phyloP scores from a whole-genome alignment of 2,797 vertebrate species.

The Hippopotamyrus pictus region DNA sequence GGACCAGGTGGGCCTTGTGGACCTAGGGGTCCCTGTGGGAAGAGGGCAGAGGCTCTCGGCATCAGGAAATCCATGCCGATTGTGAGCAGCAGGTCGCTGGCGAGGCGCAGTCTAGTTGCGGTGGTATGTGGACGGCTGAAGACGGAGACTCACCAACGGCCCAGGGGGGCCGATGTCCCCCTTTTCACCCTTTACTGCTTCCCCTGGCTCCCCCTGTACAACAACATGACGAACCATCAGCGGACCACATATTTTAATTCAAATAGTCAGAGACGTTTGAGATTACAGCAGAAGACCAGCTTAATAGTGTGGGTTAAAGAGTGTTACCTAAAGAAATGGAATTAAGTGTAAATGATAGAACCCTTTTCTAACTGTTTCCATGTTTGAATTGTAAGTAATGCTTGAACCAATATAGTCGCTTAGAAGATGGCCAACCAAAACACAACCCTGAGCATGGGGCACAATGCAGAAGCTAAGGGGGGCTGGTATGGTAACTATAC shows the following conservation, averaged over 20 bases:
- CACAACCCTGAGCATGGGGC: background rate
- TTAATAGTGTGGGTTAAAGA: background rate
- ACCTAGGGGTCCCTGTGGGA: constrained; percentile 56
- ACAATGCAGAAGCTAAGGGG: background rate
- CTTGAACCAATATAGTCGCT: background rate
- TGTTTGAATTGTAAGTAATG: background rate
- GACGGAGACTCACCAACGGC: constrained; percentile 56
- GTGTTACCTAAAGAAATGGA: background rate
- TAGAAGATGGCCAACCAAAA: background rate
- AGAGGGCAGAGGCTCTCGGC: background rate
- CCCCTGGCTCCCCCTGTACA: constrained; percentile 53
- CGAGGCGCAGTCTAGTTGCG: background rate
- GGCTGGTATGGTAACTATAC: background rate
- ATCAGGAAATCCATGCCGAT: constrained; percentile 37
- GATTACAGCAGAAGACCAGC: background rate
- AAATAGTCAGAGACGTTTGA: background rate
- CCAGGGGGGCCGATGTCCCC: constrained; percentile 54
- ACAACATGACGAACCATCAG: background rate
- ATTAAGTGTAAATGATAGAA: background rate
- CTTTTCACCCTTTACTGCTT: constrained; percentile 68
- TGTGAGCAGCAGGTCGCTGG: background rate
- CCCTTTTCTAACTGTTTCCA: background rate
- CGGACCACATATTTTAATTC: background rate
- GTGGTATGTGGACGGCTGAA: background rate
- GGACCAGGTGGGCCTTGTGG: constrained; percentile 52